Base-by-base conservation (phyloP, 2,888 invertebrate genomes). In the Cinara cedri region DNA sequence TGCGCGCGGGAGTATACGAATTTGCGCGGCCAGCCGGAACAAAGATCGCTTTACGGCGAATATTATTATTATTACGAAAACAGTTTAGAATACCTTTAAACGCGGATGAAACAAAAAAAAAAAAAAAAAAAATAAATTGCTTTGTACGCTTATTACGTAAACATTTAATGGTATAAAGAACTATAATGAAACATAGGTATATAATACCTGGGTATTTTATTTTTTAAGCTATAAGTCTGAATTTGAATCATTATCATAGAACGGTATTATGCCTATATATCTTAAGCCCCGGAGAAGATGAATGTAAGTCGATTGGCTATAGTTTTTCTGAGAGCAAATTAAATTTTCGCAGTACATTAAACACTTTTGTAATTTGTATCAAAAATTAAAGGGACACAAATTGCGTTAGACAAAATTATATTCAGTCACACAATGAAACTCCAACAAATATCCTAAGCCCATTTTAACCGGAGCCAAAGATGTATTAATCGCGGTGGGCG, bases 1-100 rank as follows among this genome's bases (percentile, higher is more conserved):
- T 49, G 44, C 24, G 16, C 13, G 44, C 24, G 16, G n/a, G 60
- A n/a, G 46, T 68, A 49, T n/a, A n/a, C 14, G 78, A 78, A 70
- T 78, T 78, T 78, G 51, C 70, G 68, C 70, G 42, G 70, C 78
- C 60, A 26, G 49, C 78, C 70, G 78, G 70, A 78, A 78, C 78
- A 68, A 70, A 70, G 78, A 78, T 78, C 78, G 78, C 78, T 78
- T 68, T 70, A 46, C 42, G 21, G 26, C 42, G 21, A 49, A 70
- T 70, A 70, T 70, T 70, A 34, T 34, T 34, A 34, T n/a, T n/a
- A n/a, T n/a, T 34, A 62, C 16, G 42, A 21, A 78, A 78, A 70
- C 3, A 68, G 68, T 26, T 70, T 68, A 60, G 70, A 49, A 78
- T 57, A 57, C 49, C 49, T 76, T 76, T 76, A 76, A 75, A 75